These are phyloP conservation scores for Macrobrachium nipponense DNA, from an alignment of 1,140 invertebrate genomes.

Conservation along the genomic window DNA sequence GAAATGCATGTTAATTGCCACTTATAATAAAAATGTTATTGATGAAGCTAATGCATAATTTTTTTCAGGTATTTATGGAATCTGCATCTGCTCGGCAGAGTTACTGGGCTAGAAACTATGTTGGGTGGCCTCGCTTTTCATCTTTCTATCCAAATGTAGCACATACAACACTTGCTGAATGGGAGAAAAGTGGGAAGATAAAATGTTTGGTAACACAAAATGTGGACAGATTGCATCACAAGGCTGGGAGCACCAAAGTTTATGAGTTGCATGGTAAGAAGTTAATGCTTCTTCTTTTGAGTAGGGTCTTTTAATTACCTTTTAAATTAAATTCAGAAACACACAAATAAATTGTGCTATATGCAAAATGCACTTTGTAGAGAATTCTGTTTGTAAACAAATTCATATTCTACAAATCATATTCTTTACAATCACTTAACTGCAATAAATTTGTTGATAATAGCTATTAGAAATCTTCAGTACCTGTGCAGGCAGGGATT, in stretches of 20 bases:
- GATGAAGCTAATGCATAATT: background rate
- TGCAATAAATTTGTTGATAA: no score
- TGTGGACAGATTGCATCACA: slow-evolving; percentile 92
- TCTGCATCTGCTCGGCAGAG: slow-evolving; percentile 78
- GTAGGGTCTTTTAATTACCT: background rate
- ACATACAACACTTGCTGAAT: slow-evolving; percentile 71
- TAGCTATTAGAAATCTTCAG: no score
- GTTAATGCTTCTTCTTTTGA: background rate
- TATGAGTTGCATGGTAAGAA: slow-evolving; percentile 91
- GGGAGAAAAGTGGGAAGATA: slow-evolving; percentile 70
- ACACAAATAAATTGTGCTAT: no score
- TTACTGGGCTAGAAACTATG: slow-evolving; percentile 96
- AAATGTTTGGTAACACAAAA: slow-evolving; percentile 87
- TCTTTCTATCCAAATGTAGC: slow-evolving; percentile 71
- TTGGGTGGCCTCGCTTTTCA: slow-evolving; percentile 85
- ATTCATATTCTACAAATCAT: no score
- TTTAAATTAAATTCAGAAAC: background rate
- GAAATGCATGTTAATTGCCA: no score
- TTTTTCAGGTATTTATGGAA: slow-evolving; percentile 80
- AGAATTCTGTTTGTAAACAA: no score
- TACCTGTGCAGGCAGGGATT: no score
- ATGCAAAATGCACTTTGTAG: no score
- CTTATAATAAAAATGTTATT: background rate
- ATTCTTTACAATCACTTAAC: no score
- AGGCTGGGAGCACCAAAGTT: slow-evolving; percentile 87